phyloP scores from a whole-genome alignment of 2,797 vertebrate genomes.

The Catharus ustulatus region DNA sequence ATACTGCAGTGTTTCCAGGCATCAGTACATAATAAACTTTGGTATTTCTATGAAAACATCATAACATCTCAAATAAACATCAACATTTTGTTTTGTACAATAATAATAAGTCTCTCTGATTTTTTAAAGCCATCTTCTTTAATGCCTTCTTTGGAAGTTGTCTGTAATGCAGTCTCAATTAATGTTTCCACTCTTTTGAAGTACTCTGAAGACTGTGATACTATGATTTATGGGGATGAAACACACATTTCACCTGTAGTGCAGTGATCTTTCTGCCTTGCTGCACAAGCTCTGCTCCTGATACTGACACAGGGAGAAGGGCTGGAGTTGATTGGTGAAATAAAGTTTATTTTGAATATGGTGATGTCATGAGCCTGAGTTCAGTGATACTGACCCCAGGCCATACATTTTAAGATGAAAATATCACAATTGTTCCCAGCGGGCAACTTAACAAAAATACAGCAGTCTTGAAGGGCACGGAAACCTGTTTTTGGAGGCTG shows the following conservation, averaged over 20 bases:
- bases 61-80: neutral
- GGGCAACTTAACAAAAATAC: constrained; percentile 1
- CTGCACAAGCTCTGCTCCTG: neutral
- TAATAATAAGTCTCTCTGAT: neutral
- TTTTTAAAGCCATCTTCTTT: neutral
- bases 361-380: neutral
- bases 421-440: neutral
- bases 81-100: neutral
- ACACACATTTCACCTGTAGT: neutral
- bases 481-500: constrained; percentile 16
- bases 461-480: neutral
- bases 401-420: neutral
- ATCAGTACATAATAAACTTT: neutral
- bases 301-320: neutral
- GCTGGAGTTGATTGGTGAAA: neutral
- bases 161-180: neutral
- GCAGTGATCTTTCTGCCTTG: neutral
- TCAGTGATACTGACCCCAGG: neutral
- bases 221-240: neutral
- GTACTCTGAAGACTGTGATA: neutral
- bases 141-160: neutral
- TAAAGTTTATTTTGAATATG: neutral
- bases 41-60: neutral
- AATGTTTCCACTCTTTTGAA: accelerated
- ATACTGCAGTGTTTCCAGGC: neutral